A percentile compares a stretch with the other conserved stretches of the same genome.
These are phyloP conservation scores for Novumbra hubbsi DNA, from an alignment of 2,797 vertebrate genomes.

Conservation along the genomic window DNA sequence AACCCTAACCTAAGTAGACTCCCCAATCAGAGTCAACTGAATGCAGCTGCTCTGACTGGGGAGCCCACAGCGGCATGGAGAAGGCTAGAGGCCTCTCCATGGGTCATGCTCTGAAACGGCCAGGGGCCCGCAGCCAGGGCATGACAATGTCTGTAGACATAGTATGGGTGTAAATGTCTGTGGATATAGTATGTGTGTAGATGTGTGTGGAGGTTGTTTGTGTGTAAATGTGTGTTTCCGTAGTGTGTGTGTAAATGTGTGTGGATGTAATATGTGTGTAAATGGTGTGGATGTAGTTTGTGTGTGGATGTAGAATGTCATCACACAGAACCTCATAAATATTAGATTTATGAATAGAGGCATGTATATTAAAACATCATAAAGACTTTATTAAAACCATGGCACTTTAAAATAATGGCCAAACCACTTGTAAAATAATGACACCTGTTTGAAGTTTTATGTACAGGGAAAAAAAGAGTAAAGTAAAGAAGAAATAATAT, in stretches of 20 bases:
- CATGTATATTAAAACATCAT: slow-evolving; percentile 38
- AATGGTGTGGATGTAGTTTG: background rate
- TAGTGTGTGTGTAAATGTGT: too few species aligned
- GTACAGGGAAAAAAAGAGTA: background rate
- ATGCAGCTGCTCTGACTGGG: too few species aligned
- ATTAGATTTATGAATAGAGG: slow-evolving; percentile 44
- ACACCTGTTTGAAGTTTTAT: background rate
- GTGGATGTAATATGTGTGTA: background rate
- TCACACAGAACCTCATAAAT: slow-evolving; percentile 50
- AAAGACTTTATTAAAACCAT: slow-evolving; percentile 37
- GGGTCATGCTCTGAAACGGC: too few species aligned
- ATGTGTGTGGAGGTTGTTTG: background rate
- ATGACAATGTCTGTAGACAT: too few species aligned
- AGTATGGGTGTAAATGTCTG: background rate
- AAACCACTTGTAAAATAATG: background rate
- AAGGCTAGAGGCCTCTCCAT: too few species aligned
- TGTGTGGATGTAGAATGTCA: slow-evolving; percentile 16
- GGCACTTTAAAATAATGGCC: slow-evolving; percentile 15
- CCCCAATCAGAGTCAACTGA: too few species aligned
- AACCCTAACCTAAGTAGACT: too few species aligned
- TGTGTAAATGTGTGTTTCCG: background rate
- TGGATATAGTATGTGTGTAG: background rate
- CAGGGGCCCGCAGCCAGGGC: too few species aligned
- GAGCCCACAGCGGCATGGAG: too few species aligned
- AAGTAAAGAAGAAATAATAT: background rate